Base-by-base conservation (phyloP, 2,888 invertebrate genomes). In the Chrysotoxum bicinctum region DNA sequence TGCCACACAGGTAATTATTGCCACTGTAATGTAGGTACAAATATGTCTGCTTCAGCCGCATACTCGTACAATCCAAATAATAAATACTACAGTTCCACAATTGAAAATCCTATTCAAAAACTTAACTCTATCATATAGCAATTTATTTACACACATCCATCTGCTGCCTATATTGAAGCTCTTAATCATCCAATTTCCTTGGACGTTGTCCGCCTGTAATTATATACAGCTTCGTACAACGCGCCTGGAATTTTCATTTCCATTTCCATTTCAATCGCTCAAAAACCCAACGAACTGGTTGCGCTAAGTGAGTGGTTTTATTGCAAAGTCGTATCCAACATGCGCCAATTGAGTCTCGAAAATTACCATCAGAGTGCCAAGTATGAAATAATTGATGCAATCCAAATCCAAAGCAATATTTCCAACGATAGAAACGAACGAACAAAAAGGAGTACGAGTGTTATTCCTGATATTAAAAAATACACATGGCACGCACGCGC, bases 321-420 rank as follows among this genome's bases (percentile, higher is more conserved):
- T 54, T 73, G 77, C 50, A 66, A 35, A 66, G 58, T 40, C 21
- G 68, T 56, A 62, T 37, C 56, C 70, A 62, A 19, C 66, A 82
- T 81, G 82, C 45, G 14, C 73, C 82, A 83, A 83, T 83, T 83
- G 82, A 54, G 73, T 54, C 45, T 80, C 48, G 62, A 66, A 84
- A 84, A 84, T 79, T 84, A 84, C 84, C 75, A 72, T 75, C 84
- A 72, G 40, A 80, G 84, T 66, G 80, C 84, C 84, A 84, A 84
- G 75, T 84, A 84, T 79, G 84, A 76, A 84, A 84, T 84, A 84
- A 84, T 84, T 80, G 84, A 76, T 54, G 75, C 79, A 80, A 84
- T 83, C 50, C 66, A 62, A 80, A 84, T 83, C 50, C 66, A 62
- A 73, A 54, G 66, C 78, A 52, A 77, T 77, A 82, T 84, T 58